These are phyloP conservation scores for Heloderma charlesbogerti DNA, from an alignment of 2,113 vertebrate species.

Conservation along the genomic window DNA sequence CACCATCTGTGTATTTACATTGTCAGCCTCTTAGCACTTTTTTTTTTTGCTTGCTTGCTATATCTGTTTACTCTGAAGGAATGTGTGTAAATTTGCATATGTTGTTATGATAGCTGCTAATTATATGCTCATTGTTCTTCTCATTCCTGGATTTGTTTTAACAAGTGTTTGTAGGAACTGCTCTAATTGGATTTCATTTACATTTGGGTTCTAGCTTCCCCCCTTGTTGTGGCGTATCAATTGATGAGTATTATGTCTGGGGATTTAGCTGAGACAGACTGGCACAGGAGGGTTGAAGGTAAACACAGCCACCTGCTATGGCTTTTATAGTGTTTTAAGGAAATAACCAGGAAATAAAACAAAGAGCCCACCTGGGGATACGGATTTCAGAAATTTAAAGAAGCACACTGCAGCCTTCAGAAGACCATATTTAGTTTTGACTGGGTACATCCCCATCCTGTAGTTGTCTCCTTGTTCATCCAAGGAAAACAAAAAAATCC, in stretches of 20 bases:
- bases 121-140: constrained; percentile 18
- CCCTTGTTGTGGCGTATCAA: background rate
- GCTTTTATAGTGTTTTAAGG: background rate
- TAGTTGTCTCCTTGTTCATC: background rate
- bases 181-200: constrained; percentile 15
- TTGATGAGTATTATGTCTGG: constrained; percentile 1
- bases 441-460: too few relatives aligned
- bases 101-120: constrained; percentile 7
- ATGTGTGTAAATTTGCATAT: constrained; percentile 16
- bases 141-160: constrained; percentile 8
- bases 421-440: background rate
- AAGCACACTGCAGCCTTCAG: background rate
- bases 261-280: constrained; percentile 37
- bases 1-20: constrained; percentile 13
- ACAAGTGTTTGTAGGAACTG: constrained; percentile 15
- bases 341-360: constrained; percentile 11
- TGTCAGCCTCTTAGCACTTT: background rate
- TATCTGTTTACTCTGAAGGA: background rate
- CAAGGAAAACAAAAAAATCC: background rate
- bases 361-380: background rate
- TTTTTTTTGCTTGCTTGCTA: background rate
- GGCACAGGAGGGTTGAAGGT: background rate
- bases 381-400: background rate
- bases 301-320: background rate
- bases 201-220: background rate